These are phyloP conservation scores for Bungarus multicinctus DNA, from an alignment of 2,113 vertebrate species.

Conservation along the genomic window DNA sequence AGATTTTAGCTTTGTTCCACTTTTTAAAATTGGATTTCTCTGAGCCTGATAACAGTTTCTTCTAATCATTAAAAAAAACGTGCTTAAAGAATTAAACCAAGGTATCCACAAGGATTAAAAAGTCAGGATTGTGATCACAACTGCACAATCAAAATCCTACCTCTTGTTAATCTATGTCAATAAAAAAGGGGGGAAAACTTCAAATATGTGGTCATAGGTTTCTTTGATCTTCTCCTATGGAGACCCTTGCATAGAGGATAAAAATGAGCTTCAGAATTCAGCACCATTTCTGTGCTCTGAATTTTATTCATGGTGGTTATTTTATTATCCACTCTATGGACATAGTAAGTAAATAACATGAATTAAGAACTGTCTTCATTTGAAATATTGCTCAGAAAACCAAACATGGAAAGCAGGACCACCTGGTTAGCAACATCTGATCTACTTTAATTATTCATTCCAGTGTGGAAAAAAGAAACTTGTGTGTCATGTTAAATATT, in stretches of 20 bases:
- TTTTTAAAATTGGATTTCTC: not conserved
- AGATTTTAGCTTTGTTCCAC: not conserved
- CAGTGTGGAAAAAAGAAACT: slow-evolving; percentile 16
- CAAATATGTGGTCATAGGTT: not conserved
- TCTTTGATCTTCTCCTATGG: not conserved
- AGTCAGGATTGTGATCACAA: not conserved
- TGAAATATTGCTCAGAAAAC: not conserved
- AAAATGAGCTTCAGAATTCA: not conserved
- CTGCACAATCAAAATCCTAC: not conserved
- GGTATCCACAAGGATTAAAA: not conserved
- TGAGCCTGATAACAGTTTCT: not conserved
- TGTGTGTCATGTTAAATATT: slow-evolving; percentile 37
- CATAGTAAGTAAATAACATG: not conserved
- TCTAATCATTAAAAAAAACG: not conserved
- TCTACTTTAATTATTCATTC: slow-evolving; percentile 7
- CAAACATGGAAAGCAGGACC: not conserved
- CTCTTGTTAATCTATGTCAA: not conserved
- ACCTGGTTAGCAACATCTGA: slow-evolving; percentile 1
- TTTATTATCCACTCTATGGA: slow-evolving; percentile 8
- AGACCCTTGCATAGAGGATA: not conserved
- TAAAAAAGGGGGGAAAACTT: not conserved
- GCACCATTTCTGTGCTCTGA: not conserved
- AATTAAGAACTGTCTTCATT: not conserved
- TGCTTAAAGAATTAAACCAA: not conserved
- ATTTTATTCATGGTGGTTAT: not conserved